These are phyloP conservation scores for Calliphora vicina DNA, from an alignment of 1,140 invertebrate genomes.

Conservation along the genomic window DNA sequence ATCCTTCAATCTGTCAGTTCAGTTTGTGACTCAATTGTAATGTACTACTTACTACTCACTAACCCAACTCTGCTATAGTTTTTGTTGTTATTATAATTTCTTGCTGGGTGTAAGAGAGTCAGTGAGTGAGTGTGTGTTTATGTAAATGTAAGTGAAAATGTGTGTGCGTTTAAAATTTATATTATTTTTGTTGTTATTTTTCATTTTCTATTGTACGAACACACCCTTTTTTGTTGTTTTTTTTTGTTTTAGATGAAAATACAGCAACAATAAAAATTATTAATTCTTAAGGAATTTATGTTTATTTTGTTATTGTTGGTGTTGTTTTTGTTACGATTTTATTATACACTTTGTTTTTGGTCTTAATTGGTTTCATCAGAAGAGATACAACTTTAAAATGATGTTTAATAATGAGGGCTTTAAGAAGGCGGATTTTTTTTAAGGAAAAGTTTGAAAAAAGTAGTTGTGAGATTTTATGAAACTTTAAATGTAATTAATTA, in stretches of 20 bases:
- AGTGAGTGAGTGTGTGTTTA: neutral
- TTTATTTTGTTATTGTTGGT: no score
- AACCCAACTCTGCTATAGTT: no score
- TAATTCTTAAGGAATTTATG: neutral
- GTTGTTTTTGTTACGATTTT: no score
- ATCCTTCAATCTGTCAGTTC: no score
- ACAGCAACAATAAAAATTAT: neutral
- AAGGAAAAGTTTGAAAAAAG: no score
- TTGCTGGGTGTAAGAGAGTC: neutral
- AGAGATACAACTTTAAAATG: neutral
- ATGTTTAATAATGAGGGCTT: no score
- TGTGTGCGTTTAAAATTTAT: neutral
- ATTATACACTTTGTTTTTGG: neutral
- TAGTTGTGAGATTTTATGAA: no score
- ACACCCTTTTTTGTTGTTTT: conserved; percentile 16
- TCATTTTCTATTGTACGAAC: neutral
- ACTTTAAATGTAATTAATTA: no score
- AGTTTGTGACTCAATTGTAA: no score
- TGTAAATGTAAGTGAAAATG: neutral
- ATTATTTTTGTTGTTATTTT: neutral
- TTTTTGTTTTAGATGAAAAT: neutral
- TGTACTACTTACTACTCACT: no score
- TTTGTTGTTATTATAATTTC: neutral
- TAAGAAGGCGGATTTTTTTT: no score
- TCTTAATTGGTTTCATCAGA: neutral